Evolutionary conservation across 1,140 invertebrate species (phyloP), one percentile per base, ranked within the genome.

Genomic region (Drosophila lacertosa): DNA sequence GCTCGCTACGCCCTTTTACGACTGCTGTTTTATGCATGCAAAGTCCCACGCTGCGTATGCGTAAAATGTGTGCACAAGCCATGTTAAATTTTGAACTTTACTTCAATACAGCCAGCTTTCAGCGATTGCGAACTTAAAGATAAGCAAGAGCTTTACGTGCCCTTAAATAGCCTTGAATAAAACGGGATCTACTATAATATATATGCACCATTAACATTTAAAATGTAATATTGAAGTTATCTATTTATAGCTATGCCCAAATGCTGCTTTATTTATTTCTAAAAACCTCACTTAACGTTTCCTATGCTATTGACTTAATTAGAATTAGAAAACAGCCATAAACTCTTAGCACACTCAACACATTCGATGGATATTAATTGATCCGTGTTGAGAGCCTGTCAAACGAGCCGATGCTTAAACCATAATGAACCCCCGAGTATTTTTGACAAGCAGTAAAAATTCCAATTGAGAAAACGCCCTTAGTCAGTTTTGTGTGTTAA

Each of bases 351-450:
- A 10, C 50, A 47, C 57, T 73, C 60, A 63, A 53, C 67, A 63
- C 59, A 62, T 66, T 50, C 68, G 77, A 72, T 82, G 79, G 64
- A 83, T 88, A 78, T 88, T 78, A 88, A 88, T 88, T 88, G 82
- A 81, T 75, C 66, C 74, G 44, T 67, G 74, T 65, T 75, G 82
- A 88, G 77, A 71, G 82, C 48, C 77, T 75, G 83, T 88, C 82
- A 82, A 73, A 88, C 71, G 83, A 60, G 62, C 15, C 69, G 62
- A 77, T 79, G 76, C 76, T 47, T 65, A 62, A n/a, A n/a, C n/a
- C 72, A 80, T 67, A 67, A 84, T 84, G 65, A 48, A 58, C 62
- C 54, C 33, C 39, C 40, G 15, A 48, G 35, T 44, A 65, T 59
- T 54, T 67, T 45, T 54, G 75, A 72, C 37, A 37, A 55, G 67